phyloP scores from a whole-genome alignment of 2,113 vertebrate genomes.

The Phoenicopterus ruber region DNA sequence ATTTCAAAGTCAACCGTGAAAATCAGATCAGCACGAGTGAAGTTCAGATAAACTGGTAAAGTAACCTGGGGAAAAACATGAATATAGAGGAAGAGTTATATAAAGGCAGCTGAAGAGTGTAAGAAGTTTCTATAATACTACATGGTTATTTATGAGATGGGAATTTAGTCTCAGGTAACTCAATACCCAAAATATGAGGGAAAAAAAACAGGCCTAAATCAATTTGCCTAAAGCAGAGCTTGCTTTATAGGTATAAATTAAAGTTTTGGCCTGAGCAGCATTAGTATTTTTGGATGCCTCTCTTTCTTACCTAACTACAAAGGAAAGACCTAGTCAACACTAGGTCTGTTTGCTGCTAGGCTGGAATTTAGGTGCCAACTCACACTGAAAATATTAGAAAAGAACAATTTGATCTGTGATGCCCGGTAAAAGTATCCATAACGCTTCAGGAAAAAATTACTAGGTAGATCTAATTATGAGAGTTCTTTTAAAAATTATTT shows the following conservation, averaged over 20 bases:
- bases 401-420: neutral
- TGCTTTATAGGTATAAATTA: neutral
- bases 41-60: constrained; percentile 96
- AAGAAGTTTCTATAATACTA: neutral
- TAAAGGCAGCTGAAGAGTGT: neutral
- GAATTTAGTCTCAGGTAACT: neutral
- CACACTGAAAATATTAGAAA: neutral
- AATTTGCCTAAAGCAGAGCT: neutral
- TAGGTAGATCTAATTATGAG: neutral
- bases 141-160: neutral
- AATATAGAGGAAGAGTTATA: neutral
- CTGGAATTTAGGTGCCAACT: neutral
- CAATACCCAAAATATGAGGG: neutral
- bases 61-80: constrained; percentile 80
- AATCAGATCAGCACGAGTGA: constrained; percentile 94
- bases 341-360: neutral
- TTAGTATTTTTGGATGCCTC: neutral
- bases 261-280: neutral
- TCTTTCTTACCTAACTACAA: neutral
- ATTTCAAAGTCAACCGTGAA: constrained; percentile 98
- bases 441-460: neutral
- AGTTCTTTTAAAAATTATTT: neutral
- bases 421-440: accelerated
- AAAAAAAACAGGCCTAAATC: neutral
- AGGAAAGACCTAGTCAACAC: neutral